A percentile compares a stretch with the other conserved stretches of the same genome.
phyloP scores from a whole-genome alignment of 2,888 invertebrate species.

The Mesorhabditis belari region DNA sequence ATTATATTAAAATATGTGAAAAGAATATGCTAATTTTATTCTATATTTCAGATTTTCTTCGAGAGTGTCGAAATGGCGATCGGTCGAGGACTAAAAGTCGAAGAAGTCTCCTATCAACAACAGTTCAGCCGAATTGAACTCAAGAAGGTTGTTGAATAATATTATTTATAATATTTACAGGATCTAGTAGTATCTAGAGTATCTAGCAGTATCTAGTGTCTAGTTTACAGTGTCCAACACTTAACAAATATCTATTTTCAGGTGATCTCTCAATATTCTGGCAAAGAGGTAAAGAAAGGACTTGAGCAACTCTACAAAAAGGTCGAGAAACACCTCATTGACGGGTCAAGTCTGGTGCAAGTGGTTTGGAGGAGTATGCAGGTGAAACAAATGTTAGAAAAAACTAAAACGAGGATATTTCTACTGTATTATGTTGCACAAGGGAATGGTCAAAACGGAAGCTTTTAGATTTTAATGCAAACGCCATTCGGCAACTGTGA shows the following conservation, averaged over 20 bases:
- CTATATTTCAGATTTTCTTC: slow-evolving; percentile 76
- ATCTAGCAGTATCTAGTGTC: neutral
- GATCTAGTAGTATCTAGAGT: neutral
- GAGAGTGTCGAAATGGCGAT: slow-evolving; percentile 91
- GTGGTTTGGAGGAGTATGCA: slow-evolving; percentile 99
- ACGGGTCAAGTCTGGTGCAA: slow-evolving; percentile 57
- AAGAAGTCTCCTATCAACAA: slow-evolving; percentile 94
- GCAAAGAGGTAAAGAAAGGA: slow-evolving; percentile 63
- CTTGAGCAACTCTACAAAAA: slow-evolving; percentile 48
- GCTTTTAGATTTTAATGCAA: too few relatives aligned
- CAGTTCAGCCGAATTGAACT: slow-evolving; percentile 94
- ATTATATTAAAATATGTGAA: neutral
- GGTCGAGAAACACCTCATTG: slow-evolving; percentile 89
- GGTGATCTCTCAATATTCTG: slow-evolving; percentile 84
- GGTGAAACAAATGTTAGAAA: too few relatives aligned
- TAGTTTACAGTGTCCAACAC: neutral
- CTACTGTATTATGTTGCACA: too few relatives aligned
- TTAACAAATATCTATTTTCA: slow-evolving; percentile 2
- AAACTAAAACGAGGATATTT: too few relatives aligned
- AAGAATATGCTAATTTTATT: slow-evolving; percentile 2
- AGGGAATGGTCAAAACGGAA: too few relatives aligned
- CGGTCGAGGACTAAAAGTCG: slow-evolving; percentile 75
- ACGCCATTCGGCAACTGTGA: too few relatives aligned
- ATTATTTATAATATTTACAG: neutral
- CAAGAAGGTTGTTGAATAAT: slow-evolving; percentile 65